phyloP scores from a whole-genome alignment of 2,888 invertebrate genomes.

The Mamestra brassicae region DNA sequence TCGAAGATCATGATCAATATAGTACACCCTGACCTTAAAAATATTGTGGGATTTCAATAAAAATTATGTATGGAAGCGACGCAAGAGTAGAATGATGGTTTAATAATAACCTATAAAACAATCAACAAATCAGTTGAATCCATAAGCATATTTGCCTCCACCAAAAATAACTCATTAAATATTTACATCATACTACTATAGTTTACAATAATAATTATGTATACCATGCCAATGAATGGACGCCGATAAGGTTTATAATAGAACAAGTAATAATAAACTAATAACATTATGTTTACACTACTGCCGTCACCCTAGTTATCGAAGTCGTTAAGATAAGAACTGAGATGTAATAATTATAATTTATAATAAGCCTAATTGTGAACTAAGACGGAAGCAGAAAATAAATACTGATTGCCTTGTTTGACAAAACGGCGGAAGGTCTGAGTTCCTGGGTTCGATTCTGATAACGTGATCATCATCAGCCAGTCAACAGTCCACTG shows the following conservation, averaged over 20 bases:
- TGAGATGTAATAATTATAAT: conserved; percentile 50
- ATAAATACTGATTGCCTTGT: background rate
- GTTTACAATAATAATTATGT: conserved; percentile 47
- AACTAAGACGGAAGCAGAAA: conserved; percentile 1
- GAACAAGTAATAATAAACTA: conserved; percentile 58
- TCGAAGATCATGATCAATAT: too few species aligned
- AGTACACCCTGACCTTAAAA: too few species aligned
- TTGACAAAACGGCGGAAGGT: background rate
- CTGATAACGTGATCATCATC: too few species aligned
- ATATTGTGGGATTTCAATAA: too few species aligned
- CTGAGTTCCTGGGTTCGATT: too few species aligned
- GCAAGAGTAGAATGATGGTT: too few species aligned
- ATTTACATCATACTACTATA: conserved; percentile 32
- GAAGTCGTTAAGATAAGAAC: conserved; percentile 63
- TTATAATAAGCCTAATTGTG: conserved; percentile 28
- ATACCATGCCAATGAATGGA: conserved; percentile 59
- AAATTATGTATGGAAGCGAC: too few species aligned
- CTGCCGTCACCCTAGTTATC: conserved; percentile 62
- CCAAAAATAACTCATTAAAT: conserved; percentile 43
- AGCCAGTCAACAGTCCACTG: too few species aligned
- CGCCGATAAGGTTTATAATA: conserved; percentile 63
- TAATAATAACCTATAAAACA: background rate
- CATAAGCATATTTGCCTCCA: background rate
- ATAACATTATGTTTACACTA: conserved; percentile 66
- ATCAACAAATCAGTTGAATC: background rate